A percentile compares a stretch with the other conserved stretches of the same genome.
Evolutionary conservation across 1,140 invertebrate species (phyloP).

Genomic region (Sarcophaga bullata): DNA sequence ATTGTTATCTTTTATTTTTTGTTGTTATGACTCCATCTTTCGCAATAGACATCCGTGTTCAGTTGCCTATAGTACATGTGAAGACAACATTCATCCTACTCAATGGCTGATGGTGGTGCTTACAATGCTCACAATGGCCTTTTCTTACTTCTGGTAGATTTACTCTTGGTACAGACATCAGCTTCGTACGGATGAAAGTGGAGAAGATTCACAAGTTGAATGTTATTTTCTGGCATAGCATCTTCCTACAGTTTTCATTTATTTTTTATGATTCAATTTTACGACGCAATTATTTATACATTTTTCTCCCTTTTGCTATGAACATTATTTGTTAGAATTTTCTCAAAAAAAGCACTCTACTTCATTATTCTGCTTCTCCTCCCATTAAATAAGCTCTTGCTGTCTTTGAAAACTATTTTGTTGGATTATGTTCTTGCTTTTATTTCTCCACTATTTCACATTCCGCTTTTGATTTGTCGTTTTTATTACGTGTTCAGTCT

Average conservation of each 20-base stretch:
- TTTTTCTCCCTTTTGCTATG: slow-evolving; percentile 4
- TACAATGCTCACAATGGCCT: neutral
- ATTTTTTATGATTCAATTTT: neutral
- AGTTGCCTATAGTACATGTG: neutral
- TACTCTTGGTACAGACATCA: neutral
- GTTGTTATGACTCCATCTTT: slow-evolving; percentile 1
- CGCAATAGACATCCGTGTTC: neutral
- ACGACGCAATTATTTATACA: neutral
- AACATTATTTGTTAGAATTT: neutral
- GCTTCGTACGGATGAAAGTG: no score
- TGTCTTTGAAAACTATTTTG: neutral
- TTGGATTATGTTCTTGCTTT: neutral
- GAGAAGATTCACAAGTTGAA: neutral
- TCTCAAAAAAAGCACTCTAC: neutral
- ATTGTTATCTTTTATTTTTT: neutral
- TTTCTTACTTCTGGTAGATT: slow-evolving; percentile 3
- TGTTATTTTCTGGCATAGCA: neutral
- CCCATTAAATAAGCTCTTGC: neutral
- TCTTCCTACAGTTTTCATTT: neutral
- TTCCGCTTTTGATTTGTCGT: no score
- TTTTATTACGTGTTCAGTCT: neutral
- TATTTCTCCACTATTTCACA: neutral
- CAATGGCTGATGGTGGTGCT: neutral
- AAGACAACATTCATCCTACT: neutral
- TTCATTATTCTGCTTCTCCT: no score